Percentiles rank a stretch among this genome's conserved stretches.
These are phyloP conservation scores for Siniperca chuatsi DNA, from an alignment of 2,113 vertebrate species.

Conservation along the genomic window DNA sequence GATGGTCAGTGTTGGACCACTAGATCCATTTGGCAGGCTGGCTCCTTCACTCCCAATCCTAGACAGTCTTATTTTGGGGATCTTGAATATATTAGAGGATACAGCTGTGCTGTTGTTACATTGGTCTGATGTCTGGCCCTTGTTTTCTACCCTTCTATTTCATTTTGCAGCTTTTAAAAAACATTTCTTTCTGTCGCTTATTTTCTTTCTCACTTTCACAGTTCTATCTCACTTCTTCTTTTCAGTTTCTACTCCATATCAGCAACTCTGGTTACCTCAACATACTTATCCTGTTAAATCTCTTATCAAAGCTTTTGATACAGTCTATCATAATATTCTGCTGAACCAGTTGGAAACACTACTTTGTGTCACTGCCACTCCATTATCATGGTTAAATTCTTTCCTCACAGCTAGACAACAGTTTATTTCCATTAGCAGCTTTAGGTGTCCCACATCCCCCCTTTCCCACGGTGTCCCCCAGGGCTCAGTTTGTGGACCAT, in stretches of 20 bases:
- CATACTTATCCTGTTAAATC: too few species aligned
- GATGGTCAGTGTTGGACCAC: slow-evolving; percentile 26
- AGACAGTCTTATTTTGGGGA: slow-evolving; percentile 17
- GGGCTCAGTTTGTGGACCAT: too few species aligned
- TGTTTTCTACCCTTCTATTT: background rate
- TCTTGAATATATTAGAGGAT: slow-evolving; percentile 36
- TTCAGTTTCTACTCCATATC: background rate
- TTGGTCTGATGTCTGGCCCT: slow-evolving; percentile 4
- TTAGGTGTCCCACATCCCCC: too few species aligned
- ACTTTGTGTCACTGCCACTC: too few species aligned
- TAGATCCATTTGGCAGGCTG: slow-evolving; percentile 12
- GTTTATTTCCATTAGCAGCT: too few species aligned
- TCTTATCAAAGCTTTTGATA: too few species aligned
- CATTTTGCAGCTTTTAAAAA: background rate
- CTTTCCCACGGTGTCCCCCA: too few species aligned
- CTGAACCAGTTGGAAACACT: too few species aligned
- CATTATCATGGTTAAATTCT: too few species aligned
- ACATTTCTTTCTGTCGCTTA: background rate
- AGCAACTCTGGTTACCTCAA: background rate
- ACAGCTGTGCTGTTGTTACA: slow-evolving; percentile 18
- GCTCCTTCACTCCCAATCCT: background rate
- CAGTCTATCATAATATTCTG: too few species aligned
- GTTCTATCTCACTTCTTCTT: background rate
- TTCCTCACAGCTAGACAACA: too few species aligned
- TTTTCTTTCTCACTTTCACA: slow-evolving; percentile 6